phyloP scores from a whole-genome alignment of 2,113 vertebrate genomes.

The Aegotheles bennettii region DNA sequence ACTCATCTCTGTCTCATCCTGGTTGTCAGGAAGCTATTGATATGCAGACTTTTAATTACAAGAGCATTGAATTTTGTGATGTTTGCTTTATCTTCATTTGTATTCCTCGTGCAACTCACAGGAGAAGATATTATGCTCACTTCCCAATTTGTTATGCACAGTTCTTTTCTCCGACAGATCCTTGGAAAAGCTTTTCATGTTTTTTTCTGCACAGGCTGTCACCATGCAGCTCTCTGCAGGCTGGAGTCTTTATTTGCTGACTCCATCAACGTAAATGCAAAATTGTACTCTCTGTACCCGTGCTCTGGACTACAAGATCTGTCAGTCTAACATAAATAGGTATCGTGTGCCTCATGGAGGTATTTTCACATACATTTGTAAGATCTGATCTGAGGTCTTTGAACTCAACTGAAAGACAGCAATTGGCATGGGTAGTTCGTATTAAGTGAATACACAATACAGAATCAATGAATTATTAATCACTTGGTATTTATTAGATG shows the following conservation, averaged over 20 bases:
- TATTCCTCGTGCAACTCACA: slow-evolving; percentile 19
- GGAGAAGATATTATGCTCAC: neutral
- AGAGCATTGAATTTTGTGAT: neutral
- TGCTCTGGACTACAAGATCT: neutral
- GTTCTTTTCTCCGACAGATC: slow-evolving; percentile 13
- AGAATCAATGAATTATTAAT: neutral
- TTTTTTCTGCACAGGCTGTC: slow-evolving; percentile 6
- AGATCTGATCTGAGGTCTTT: neutral
- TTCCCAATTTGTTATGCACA: slow-evolving; percentile 16
- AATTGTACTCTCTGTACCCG: neutral
- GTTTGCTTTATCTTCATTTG: slow-evolving; percentile 24
- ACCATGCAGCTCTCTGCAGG: neutral
- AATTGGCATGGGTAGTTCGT: neutral
- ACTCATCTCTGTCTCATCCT: neutral
- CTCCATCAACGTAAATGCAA: neutral
- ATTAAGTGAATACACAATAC: neutral
- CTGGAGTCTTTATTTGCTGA: slow-evolving; percentile 12
- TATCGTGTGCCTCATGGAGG: neutral
- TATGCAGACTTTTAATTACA: slow-evolving; percentile 23
- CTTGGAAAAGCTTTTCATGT: neutral
- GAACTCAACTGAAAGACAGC: neutral
- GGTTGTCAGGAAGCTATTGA: slow-evolving; percentile 40
- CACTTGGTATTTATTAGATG: neutral
- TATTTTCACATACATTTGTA: neutral
- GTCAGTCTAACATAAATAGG: neutral